Conservation (phyloP, 1,140 invertebrate genomes). For the Neoseiulus cucumeris region DNA sequence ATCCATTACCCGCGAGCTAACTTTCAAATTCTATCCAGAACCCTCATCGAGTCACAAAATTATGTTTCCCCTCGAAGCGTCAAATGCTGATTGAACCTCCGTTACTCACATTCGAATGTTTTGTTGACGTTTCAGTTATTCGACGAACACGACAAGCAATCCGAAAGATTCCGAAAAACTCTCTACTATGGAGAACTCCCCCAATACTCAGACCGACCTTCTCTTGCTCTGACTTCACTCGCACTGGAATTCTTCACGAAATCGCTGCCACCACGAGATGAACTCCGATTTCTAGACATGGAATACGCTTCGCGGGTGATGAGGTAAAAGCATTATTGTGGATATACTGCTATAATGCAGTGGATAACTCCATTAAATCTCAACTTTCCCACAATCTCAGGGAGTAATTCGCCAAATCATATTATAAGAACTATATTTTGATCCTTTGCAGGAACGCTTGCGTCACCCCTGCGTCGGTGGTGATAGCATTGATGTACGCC, state of each 20-base stretch:
- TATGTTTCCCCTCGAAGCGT: too few relatives aligned
- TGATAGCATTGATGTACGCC: slow-evolving; percentile 59
- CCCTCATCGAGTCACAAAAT: too few relatives aligned
- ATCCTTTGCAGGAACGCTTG: slow-evolving; percentile 43
- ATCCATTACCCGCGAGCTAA: too few relatives aligned
- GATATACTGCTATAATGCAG: too few relatives aligned
- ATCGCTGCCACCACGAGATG: slow-evolving; percentile 38
- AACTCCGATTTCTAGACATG: slow-evolving; percentile 53
- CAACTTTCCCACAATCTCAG: too few relatives aligned
- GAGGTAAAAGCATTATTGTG: slow-evolving; percentile 21
- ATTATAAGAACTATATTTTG: too few relatives aligned
- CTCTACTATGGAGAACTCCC: slow-evolving; percentile 25
- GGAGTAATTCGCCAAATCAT: too few relatives aligned
- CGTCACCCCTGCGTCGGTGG: slow-evolving; percentile 58
- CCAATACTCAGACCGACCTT: slow-evolving; percentile 21
- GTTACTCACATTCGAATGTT: too few relatives aligned
- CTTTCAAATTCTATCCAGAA: too few relatives aligned
- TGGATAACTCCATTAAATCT: too few relatives aligned
- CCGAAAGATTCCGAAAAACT: slow-evolving; percentile 24
- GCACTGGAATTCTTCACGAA: slow-evolving; percentile 59
- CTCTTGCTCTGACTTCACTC: slow-evolving; percentile 32
- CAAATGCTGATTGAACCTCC: too few relatives aligned
- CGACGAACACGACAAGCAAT: neutral
- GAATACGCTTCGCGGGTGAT: slow-evolving; percentile 54
- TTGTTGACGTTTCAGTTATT: slow-evolving; percentile 9